Percentiles rank a stretch among this genome's conserved stretches.
Conservation (phyloP, 2,888 invertebrate genomes). For the Maniola hyperantus region DNA sequence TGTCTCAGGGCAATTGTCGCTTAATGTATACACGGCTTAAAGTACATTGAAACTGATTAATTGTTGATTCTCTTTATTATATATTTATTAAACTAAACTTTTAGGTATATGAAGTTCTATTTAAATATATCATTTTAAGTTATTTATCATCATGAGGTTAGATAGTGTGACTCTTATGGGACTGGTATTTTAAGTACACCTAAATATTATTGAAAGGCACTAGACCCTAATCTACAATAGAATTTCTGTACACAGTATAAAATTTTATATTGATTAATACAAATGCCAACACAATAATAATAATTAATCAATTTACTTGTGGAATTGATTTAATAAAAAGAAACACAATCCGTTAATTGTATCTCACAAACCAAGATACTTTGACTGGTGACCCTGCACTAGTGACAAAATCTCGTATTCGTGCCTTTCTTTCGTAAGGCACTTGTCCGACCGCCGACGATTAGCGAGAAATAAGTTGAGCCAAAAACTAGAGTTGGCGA, state of each 20-base stretch:
- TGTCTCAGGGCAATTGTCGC: background rate
- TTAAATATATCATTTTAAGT: slow-evolving; percentile 25
- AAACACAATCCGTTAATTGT: background rate
- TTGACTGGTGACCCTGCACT: background rate
- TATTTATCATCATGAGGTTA: slow-evolving; percentile 30
- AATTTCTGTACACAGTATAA: slow-evolving; percentile 68
- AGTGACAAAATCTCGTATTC: background rate
- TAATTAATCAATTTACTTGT: slow-evolving; percentile 2
- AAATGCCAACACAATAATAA: slow-evolving; percentile 28
- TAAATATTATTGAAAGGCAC: slow-evolving; percentile 74
- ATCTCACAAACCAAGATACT: background rate
- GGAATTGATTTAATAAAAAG: background rate
- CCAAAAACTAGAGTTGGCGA: too few species aligned
- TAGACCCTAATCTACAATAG: slow-evolving; percentile 76
- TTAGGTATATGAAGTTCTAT: background rate
- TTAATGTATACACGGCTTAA: background rate
- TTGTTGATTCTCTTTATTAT: background rate
- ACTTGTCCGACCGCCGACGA: too few species aligned
- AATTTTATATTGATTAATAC: slow-evolving; percentile 44
- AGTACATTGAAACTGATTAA: background rate
- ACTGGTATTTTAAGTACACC: slow-evolving; percentile 60
- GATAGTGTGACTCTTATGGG: slow-evolving; percentile 33
- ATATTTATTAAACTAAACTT: background rate
- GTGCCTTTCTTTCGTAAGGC: too few species aligned
- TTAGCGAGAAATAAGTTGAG: too few species aligned